Conservation (phyloP, 2,797 vertebrate species). For the Margarornis squamiger region DNA sequence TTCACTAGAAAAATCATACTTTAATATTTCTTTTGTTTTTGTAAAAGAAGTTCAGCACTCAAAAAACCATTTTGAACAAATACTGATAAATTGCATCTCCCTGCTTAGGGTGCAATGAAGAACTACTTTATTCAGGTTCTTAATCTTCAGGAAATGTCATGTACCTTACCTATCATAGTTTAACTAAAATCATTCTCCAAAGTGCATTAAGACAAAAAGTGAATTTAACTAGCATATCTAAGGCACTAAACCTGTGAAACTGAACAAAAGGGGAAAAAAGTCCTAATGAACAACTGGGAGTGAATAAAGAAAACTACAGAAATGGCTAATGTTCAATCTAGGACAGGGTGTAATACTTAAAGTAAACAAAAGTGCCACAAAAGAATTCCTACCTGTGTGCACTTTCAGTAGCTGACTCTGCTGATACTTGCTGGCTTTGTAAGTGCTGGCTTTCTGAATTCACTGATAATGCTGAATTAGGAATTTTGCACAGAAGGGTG, state of each 20-base stretch:
- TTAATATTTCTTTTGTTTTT: neutral
- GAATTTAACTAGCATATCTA: neutral
- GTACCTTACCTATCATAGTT: slow-evolving; percentile 14
- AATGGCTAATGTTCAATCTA: neutral
- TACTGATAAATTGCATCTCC: slow-evolving; percentile 19
- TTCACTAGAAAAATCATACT: neutral
- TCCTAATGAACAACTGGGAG: neutral
- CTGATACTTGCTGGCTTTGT: slow-evolving; percentile 26
- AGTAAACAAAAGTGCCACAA: slow-evolving; percentile 30
- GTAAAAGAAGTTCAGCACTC: neutral
- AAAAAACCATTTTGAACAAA: neutral
- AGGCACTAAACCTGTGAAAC: neutral
- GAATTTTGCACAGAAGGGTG: neutral
- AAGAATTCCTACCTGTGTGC: neutral
- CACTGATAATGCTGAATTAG: neutral
- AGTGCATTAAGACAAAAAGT: slow-evolving; percentile 20
- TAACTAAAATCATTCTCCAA: slow-evolving; percentile 35
- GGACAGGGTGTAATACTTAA: slow-evolving; percentile 13
- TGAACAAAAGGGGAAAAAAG: neutral
- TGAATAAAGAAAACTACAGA: neutral
- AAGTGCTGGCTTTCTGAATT: neutral
- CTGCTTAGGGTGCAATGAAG: neutral
- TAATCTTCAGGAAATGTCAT: slow-evolving; percentile 32
- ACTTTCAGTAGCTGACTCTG: slow-evolving; percentile 25
- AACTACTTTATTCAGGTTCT: neutral